Base-by-base conservation (phyloP, 2,888 invertebrate genomes). In the Drosophila neonasuta region DNA sequence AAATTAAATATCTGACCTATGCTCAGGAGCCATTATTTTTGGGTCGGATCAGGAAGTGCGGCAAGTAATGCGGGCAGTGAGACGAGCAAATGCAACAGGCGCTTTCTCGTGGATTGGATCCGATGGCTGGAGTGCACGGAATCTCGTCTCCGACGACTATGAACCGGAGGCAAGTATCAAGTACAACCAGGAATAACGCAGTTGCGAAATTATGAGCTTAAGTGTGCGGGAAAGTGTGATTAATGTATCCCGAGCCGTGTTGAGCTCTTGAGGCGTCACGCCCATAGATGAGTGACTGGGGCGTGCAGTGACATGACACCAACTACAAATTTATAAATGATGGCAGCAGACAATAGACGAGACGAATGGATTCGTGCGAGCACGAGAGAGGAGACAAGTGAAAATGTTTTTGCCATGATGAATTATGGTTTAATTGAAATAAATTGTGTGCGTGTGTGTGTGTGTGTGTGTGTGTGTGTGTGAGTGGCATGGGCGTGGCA, bases 11-110 rank as follows among this genome's bases (percentile, higher is more conserved):
- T 52, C 7, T 34, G 20, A 5, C 30, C 58, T 2, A 30, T 39
- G 17, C 13, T 0, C 92, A 97, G 97, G 98, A 57, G 97, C 97
- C 55, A 97, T 98, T 68, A 96, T 98, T 81, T 98, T 97, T 90
- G 98, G 96, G 0, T 98, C 97, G 0, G 98, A 98, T 91, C 98
- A 98, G 92, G 98, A 98, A 92, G 98, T 98, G 8, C 97, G 97
- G 0, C 97, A 97, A 39, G 95, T 99, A 65, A 99, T 99, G 98
- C 92, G 95, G 49, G 98, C 98, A 0, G 97, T 98, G 0, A 93
- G 96, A 63, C 93, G 97, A 4, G 94, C 94, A 70, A 97, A 97
- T 88, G 96, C 96, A 9, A 97, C 97, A 0, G 96, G 96, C 6
- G 93, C 94, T 56, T 99, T 98, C 92, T 96, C 97, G 61, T 98